These are phyloP conservation scores for Hyposoter dolosus DNA, from an alignment of 2,888 invertebrate genomes.

Conservation along the genomic window DNA sequence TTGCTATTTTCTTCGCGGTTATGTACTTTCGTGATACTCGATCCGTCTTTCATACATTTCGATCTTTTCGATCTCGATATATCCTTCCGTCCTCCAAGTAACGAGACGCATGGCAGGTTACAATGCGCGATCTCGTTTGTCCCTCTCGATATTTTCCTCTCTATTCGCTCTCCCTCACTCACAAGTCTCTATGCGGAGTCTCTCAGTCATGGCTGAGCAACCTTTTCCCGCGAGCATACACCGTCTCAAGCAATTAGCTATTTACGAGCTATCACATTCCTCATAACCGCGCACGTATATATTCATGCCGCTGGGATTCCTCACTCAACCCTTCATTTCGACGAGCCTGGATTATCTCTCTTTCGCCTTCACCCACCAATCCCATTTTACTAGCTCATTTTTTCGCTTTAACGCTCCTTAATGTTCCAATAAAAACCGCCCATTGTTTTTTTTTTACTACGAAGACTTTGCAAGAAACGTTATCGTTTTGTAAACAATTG, in stretches of 20 bases:
- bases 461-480: background rate
- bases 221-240: conserved; percentile 60
- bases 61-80: conserved; percentile 36
- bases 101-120: conserved; percentile 54
- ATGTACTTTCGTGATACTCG: conserved; percentile 38
- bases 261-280: conserved; percentile 76
- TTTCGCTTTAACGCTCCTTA: conserved; percentile 31
- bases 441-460: conserved; percentile 12
- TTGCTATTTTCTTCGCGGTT: conserved; percentile 41
- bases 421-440: conserved; percentile 6
- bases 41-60: conserved; percentile 15
- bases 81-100: conserved; percentile 54
- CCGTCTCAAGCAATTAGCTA: conserved; percentile 75
- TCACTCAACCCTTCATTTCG: conserved; percentile 40
- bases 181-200: conserved; percentile 32
- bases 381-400: conserved; percentile 33
- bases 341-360: conserved; percentile 14
- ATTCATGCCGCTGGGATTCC: conserved; percentile 25
- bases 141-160: conserved; percentile 10
- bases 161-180: conserved; percentile 13
- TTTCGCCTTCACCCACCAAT: conserved; percentile 29
- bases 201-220: conserved; percentile 67
- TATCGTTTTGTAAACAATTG: background rate
- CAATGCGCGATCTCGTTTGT: conserved; percentile 19
- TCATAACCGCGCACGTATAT: conserved; percentile 41